Conservation (phyloP, 2,797 vertebrate species). For the Hirundo rustica region DNA sequence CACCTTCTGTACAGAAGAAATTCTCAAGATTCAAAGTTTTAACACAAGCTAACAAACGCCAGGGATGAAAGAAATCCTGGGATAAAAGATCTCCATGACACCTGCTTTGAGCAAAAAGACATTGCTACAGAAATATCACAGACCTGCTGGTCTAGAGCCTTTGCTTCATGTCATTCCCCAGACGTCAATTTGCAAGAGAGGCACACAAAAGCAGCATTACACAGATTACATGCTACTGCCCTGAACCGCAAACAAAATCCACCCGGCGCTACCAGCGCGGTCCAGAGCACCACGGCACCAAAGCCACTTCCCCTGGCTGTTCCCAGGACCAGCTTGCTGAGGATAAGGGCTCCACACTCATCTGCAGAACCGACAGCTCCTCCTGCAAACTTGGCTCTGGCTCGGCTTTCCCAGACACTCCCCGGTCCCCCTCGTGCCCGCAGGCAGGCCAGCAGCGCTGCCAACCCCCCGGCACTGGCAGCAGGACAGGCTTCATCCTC, state of each 20-base stretch:
- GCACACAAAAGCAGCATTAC: conserved; percentile 49
- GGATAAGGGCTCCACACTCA: background rate
- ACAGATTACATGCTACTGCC: conserved; percentile 22
- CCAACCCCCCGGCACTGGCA: background rate
- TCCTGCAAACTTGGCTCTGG: rapidly evolving
- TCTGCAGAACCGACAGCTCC: background rate
- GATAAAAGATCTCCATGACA: conserved; percentile 68
- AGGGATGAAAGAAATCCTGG: conserved; percentile 68
- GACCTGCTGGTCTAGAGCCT: conserved; percentile 64
- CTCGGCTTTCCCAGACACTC: background rate
- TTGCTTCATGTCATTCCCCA: conserved; percentile 63
- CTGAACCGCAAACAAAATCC: conserved; percentile 35
- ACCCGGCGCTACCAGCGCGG: background rate
- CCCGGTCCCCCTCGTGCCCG: background rate
- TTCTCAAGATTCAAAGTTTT: conserved; percentile 62
- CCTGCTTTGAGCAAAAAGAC: conserved; percentile 69
- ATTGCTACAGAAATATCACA: conserved; percentile 67
- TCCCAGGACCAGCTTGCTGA: background rate
- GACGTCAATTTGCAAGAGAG: conserved; percentile 52
- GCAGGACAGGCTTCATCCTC: background rate
- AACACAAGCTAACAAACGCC: conserved; percentile 62
- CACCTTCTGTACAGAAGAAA: conserved; percentile 43
- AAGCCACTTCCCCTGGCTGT: background rate
- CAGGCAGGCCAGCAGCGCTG: background rate
- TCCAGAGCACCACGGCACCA: background rate